Evolutionary conservation across 2,113 vertebrate species (phyloP).

Genomic region (Jaculus jaculus): DNA sequence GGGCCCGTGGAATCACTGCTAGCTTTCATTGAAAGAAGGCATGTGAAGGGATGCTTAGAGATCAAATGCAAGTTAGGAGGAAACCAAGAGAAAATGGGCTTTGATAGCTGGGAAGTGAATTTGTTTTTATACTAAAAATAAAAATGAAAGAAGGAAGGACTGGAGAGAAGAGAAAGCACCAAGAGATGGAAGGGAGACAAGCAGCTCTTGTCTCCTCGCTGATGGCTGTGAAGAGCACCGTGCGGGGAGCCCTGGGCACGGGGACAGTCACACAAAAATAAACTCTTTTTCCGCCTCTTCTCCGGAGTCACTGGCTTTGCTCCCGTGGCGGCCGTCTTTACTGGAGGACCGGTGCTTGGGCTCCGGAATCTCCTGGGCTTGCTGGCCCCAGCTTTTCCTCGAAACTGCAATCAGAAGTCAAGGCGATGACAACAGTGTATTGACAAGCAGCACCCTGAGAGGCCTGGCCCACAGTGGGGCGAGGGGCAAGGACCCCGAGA

Average conservation of each 20-base stretch:
- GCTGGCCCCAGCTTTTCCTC: constrained; percentile 85
- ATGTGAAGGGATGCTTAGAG: constrained; percentile 70
- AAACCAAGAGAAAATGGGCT: constrained; percentile 46
- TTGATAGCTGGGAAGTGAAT: constrained; percentile 23
- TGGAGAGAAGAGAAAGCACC: constrained; percentile 26
- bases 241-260: constrained; percentile 49
- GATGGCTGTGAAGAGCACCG: constrained; percentile 57
- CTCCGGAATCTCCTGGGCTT: constrained; percentile 86
- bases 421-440: background rate
- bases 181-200: constrained; percentile 5
- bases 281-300: constrained; percentile 94
- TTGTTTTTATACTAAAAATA: background rate
- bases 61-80: constrained; percentile 47
- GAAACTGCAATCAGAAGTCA: constrained; percentile 81
- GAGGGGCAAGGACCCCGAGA: background rate
- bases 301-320: constrained; percentile 91
- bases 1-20: constrained; percentile 75
- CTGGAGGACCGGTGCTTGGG: constrained; percentile 86
- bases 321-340: constrained; percentile 86
- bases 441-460: no score
- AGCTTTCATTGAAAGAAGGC: constrained; percentile 82
- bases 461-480: background rate
- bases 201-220: background rate
- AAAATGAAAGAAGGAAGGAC: background rate
- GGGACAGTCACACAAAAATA: constrained; percentile 90